These are phyloP conservation scores for Nyctibius grandis DNA, from an alignment of 2,797 vertebrate species.

Conservation along the genomic window DNA sequence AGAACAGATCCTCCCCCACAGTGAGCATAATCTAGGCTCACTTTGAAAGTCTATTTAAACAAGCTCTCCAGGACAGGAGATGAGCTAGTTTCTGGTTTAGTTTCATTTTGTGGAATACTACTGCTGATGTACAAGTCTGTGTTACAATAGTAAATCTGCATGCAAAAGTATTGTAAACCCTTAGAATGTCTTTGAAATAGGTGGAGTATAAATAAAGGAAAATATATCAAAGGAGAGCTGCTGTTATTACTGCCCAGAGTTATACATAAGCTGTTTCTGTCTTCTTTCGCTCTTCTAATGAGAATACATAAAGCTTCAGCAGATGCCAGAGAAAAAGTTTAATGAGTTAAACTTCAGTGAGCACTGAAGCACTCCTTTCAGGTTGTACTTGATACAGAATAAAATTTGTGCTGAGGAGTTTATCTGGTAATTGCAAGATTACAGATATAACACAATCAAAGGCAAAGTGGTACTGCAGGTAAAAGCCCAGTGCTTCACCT, in stretches of 20 bases:
- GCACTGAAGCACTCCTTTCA: background rate
- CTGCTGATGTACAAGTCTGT: background rate
- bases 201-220: background rate
- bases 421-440: conserved; percentile 21
- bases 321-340: background rate
- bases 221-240: background rate
- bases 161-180: background rate
- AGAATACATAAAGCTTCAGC: background rate
- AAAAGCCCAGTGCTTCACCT: background rate
- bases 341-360: background rate
- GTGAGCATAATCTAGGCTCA: background rate
- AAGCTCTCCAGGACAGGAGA: background rate
- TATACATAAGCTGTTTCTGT: background rate
- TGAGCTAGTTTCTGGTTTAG: background rate
- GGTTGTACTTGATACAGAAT: background rate
- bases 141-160: too few relatives aligned
- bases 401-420: background rate
- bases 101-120: background rate
- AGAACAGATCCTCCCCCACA: background rate
- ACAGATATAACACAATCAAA: background rate
- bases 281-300: background rate
- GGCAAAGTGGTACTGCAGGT: background rate
- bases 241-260: background rate
- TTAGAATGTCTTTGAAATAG: background rate
- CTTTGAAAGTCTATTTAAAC: background rate